Conservation (phyloP, 2,113 vertebrate genomes). For the Ailurus styani region DNA sequence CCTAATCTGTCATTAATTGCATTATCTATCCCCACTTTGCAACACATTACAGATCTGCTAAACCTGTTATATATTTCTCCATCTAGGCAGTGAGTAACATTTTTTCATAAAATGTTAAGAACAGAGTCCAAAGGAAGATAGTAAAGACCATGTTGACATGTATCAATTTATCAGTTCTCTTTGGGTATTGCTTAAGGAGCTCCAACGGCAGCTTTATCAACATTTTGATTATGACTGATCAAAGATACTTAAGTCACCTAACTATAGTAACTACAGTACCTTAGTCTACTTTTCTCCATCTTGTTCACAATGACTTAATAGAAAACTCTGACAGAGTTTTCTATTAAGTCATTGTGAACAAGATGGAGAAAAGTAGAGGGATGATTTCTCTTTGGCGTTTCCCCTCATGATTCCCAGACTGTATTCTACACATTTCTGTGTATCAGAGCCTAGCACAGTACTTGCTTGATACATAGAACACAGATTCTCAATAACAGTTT, state of each 20-base stretch:
- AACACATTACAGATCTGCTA: not conserved
- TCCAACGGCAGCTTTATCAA: not conserved
- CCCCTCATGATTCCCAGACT: not conserved
- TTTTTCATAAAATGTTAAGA: not conserved
- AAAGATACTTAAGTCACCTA: not conserved
- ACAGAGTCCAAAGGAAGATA: not conserved
- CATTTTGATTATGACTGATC: not conserved
- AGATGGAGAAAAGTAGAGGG: not conserved
- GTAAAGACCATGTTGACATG: not conserved
- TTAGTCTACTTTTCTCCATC: not conserved
- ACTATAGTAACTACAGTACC: too few species aligned
- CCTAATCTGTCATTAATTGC: not conserved
- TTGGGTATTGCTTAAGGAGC: not conserved
- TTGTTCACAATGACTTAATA: not conserved
- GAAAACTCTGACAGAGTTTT: not conserved
- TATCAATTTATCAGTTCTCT: not conserved
- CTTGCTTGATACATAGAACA: not conserved
- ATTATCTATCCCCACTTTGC: not conserved
- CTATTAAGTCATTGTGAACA: not conserved
- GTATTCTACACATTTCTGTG: not conserved
- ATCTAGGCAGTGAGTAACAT: not conserved
- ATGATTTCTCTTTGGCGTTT: not conserved
- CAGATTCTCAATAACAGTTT: not conserved
- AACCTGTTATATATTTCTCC: not conserved
- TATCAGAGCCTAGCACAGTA: not conserved